phyloP scores from a whole-genome alignment of 2,113 vertebrate species.

The Protobothrops mucrosquamatus region DNA sequence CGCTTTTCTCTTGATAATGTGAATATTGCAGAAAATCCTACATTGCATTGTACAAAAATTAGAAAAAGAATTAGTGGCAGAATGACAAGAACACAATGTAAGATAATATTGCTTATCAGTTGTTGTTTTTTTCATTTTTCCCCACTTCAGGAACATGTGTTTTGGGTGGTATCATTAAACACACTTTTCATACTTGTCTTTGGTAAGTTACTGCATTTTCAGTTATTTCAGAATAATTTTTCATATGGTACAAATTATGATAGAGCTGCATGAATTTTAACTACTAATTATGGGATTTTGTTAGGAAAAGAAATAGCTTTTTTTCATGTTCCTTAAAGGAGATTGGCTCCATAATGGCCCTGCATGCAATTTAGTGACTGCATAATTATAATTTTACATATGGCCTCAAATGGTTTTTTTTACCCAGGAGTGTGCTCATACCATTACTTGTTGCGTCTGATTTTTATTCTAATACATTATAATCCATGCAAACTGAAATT shows the following conservation, averaged over 20 bases:
- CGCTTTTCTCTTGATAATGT: not conserved
- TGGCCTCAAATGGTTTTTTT: not conserved
- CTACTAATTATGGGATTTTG: not conserved
- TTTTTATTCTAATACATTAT: not conserved
- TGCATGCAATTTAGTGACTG: not conserved
- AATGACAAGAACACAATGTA: not conserved
- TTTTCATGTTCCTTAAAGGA: not conserved
- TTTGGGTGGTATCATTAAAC: constrained; percentile 98
- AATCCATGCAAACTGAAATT: not conserved
- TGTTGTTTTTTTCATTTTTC: constrained; percentile 28
- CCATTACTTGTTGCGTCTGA: not conserved
- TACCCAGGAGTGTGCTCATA: not conserved
- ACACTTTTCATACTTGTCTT: constrained; percentile 96
- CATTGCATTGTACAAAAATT: not conserved
- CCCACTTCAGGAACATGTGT: constrained; percentile 87
- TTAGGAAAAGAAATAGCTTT: not conserved
- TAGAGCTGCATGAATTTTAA: not conserved
- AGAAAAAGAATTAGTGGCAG: not conserved
- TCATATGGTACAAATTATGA: not conserved
- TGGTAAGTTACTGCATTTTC: constrained; percentile 74
- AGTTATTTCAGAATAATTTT: constrained; percentile 1
- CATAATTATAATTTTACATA: not conserved
- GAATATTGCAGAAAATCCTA: not conserved
- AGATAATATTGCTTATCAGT: not conserved
- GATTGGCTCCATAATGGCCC: not conserved